Evolutionary conservation across 2,113 vertebrate species (phyloP).

Genomic region (rabbit (Oryctolagus cuniculus)): DNA sequence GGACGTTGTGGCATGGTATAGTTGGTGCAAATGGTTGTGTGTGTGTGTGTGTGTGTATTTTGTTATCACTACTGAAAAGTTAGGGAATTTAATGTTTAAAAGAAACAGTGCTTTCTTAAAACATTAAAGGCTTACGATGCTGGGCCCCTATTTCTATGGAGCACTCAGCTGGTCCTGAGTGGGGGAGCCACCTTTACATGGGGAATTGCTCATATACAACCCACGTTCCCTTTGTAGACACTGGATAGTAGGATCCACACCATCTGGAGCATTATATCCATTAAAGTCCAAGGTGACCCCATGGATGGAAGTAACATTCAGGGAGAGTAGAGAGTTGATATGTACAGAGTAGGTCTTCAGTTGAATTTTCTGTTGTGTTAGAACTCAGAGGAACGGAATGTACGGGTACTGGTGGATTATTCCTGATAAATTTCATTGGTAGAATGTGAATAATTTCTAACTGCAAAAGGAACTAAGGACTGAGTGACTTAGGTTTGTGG

Average conservation of each 20-base stretch:
- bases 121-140: background rate
- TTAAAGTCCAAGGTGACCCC: slow-evolving; percentile 22
- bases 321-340: background rate
- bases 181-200: background rate
- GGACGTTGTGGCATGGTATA: background rate
- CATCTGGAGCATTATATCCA: background rate
- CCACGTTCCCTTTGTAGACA: background rate
- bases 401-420: background rate
- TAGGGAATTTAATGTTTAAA: background rate
- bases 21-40: background rate
- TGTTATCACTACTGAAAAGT: slow-evolving; percentile 29
- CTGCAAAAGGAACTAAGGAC: slow-evolving; percentile 9
- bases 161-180: background rate
- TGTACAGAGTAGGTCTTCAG: background rate
- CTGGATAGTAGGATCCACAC: background rate
- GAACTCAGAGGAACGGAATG: background rate
- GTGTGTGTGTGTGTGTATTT: background rate
- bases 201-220: background rate
- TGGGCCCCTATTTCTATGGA: background rate
- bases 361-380: slow-evolving; percentile 2
- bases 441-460: slow-evolving; percentile 50
- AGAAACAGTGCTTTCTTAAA: background rate
- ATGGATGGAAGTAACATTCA: slow-evolving; percentile 11
- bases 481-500: slow-evolving; percentile 5
- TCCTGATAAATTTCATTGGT: background rate